phyloP scores from a whole-genome alignment of 2,113 vertebrate species.

The Phaetusa simplex region DNA sequence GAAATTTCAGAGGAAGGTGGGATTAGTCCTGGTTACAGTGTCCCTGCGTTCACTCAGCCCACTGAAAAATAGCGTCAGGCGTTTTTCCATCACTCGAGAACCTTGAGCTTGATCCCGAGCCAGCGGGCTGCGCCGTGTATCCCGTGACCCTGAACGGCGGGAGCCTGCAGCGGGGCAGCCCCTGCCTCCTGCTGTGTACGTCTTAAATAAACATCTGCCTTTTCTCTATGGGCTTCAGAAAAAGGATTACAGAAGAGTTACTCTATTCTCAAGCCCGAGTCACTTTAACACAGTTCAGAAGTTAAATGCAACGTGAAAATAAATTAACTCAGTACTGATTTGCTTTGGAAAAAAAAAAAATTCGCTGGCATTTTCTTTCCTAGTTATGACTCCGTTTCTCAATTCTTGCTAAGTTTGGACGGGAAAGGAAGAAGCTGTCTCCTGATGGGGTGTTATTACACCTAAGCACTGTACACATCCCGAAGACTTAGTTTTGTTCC shows the following conservation, averaged over 20 bases:
- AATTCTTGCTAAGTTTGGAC: background rate
- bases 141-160: slow-evolving; percentile 55
- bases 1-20: slow-evolving; percentile 91
- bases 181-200: background rate
- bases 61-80: slow-evolving; percentile 74
- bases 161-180: slow-evolving; percentile 26
- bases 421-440: background rate
- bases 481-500: background rate
- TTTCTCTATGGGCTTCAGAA: background rate
- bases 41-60: slow-evolving; percentile 83
- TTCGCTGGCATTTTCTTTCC: background rate
- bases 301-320: background rate
- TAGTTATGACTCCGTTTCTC: background rate
- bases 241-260: background rate
- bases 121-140: slow-evolving; percentile 64
- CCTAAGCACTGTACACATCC: background rate
- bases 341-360: background rate
- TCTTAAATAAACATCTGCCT: slow-evolving; percentile 43
- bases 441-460: background rate
- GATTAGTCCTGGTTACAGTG: slow-evolving; percentile 82
- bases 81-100: slow-evolving; percentile 75
- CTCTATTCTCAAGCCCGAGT: background rate
- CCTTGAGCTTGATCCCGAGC: slow-evolving; percentile 71
- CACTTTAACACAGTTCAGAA: background rate
- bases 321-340: background rate